Base-by-base conservation (phyloP, 1,140 invertebrate species). In the Ips typographus region DNA sequence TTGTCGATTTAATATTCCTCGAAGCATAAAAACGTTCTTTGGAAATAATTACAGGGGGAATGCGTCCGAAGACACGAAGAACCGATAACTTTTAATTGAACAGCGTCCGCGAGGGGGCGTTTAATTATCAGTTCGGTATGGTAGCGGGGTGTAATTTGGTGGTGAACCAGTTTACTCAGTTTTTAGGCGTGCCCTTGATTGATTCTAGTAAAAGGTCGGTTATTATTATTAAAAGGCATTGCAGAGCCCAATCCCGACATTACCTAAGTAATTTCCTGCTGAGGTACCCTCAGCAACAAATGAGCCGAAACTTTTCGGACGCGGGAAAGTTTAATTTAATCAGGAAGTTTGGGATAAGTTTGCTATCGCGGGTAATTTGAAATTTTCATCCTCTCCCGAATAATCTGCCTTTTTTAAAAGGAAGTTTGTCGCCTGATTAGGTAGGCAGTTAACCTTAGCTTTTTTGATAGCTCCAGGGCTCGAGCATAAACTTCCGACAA, bases 41-140 rank as follows among this genome's bases (percentile, higher is more conserved):
- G 22, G 22, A 61, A 61, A 61, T 43, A 61, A 61, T 61, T 61
- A 61, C n/a, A 61, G 59, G 59, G 59, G 47, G 41, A 38, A 1
- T 7, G 37, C 40, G 39, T 40, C 2, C 8, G 6, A 47, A 43
- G 59, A 47, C 43, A 44, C 43, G 47, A 61, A 61, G 59, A 61
- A 61, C 41, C 59, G 6, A 61, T 61, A 61, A 61, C 42, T 61
- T 61, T 61, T 61, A 61, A 61, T 61, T 61, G 59, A 61, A 61
- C 59, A n/a, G 41, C 37, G 59, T 41, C 59, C 41, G 22, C 5
- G 43, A 22, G 40, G 40, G 59, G 59, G 59, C 40, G 59, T 61
- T 61, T 61, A 61, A 61, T 61, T 61, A 61, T 61, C 38, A 41
- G 6, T 44, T 61, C 47, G 59, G 59, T 61, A 36, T 36, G 47